A percentile compares a stretch with the other conserved stretches of the same genome.
phyloP scores from a whole-genome alignment of 2,797 vertebrate species.

The Enteromius treurensis region DNA sequence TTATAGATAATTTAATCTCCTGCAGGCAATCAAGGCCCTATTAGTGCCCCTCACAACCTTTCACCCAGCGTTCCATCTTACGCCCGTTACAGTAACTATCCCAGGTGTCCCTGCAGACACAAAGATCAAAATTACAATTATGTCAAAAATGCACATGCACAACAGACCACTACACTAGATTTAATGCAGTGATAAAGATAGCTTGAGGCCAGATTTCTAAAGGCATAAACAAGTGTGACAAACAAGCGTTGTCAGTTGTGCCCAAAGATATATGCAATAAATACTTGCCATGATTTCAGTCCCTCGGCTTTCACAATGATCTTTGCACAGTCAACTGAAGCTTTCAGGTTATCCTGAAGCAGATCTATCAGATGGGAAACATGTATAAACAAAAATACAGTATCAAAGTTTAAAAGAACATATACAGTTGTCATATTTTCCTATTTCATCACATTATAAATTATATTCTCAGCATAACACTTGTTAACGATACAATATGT shows the following conservation, averaged over 20 bases:
- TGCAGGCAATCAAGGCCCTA: not conserved
- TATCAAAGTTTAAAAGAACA: not conserved
- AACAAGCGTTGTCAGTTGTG: not conserved
- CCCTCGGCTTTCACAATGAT: slow-evolving; percentile 51
- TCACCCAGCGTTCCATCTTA: slow-evolving; percentile 53
- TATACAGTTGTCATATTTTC: not conserved
- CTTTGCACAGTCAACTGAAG: slow-evolving; percentile 54
- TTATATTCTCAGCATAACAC: not conserved
- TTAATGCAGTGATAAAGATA: not conserved
- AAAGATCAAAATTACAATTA: slow-evolving; percentile 19
- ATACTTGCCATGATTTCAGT: slow-evolving; percentile 59
- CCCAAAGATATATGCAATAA: not conserved
- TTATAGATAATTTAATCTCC: not conserved
- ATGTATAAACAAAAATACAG: not conserved
- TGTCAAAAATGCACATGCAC: not conserved
- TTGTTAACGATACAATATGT: not conserved
- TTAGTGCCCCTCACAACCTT: slow-evolving; percentile 29
- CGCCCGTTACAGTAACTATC: slow-evolving; percentile 55
- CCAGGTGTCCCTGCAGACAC: slow-evolving; percentile 59
- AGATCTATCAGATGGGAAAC: slow-evolving; percentile 45
- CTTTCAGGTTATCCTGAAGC: slow-evolving; percentile 57
- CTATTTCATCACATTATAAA: not conserved
- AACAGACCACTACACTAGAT: not conserved
- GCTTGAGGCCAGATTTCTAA: slow-evolving; percentile 6
- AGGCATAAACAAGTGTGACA: slow-evolving; percentile 16